Conservation (phyloP, 1,140 invertebrate species). For the Calosoma granatense region DNA sequence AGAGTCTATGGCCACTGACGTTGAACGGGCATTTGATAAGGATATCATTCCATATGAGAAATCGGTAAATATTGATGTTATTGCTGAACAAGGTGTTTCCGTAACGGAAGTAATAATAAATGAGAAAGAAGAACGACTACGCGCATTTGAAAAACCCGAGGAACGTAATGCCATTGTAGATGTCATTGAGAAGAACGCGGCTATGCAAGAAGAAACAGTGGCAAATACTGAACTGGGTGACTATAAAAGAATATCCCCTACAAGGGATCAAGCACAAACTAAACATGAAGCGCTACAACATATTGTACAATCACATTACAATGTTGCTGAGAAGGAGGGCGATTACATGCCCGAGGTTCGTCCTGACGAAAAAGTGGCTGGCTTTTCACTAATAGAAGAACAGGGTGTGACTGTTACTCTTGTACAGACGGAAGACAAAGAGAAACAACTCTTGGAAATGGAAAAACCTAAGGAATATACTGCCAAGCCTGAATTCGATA, state of each 20-base stretch:
- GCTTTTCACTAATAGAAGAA: conserved; percentile 37
- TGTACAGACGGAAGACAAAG: conserved; percentile 40
- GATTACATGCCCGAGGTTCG: conserved; percentile 32
- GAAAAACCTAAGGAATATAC: conserved; percentile 32
- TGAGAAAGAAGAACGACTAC: conserved; percentile 28
- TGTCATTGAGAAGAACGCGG: conserved; percentile 31
- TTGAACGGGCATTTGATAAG: conserved; percentile 35
- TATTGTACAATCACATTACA: conserved; percentile 35
- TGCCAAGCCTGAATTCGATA: conserved; percentile 38
- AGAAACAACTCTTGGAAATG: conserved; percentile 33
- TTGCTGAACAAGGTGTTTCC: conserved; percentile 35
- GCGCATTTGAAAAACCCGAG: conserved; percentile 20
- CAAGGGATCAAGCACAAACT: conserved; percentile 28
- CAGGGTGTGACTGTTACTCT: conserved; percentile 38
- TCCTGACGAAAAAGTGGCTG: conserved; percentile 38
- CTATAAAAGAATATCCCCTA: conserved; percentile 23
- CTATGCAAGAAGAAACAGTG: conserved; percentile 31
- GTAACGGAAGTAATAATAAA: conserved; percentile 35
- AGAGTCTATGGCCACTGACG: conserved; percentile 42
- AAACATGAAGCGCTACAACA: conserved; percentile 29
- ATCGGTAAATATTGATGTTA: conserved; percentile 33
- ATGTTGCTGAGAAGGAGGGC: conserved; percentile 42
- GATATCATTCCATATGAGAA: conserved; percentile 32
- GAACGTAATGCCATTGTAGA: conserved; percentile 31
- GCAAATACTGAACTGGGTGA: conserved; percentile 23